These are phyloP conservation scores for Xanthorhoe designata DNA, from an alignment of 2,888 invertebrate genomes.

Conservation along the genomic window DNA sequence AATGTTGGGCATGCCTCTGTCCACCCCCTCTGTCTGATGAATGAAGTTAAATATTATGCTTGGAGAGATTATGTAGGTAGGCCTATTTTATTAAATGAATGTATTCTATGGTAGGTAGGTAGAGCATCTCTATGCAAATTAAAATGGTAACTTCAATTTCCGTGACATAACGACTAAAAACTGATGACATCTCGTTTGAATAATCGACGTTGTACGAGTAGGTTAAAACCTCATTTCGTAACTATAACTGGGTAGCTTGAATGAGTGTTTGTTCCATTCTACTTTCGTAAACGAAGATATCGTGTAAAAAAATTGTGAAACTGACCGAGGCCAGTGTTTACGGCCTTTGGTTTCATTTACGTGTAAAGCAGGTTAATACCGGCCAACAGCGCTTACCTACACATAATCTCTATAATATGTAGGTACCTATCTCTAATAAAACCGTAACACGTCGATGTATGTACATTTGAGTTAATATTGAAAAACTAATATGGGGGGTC, in stretches of 20 bases:
- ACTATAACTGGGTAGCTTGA: slow-evolving; percentile 53
- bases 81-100: background rate
- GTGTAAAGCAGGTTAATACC: slow-evolving; percentile 2
- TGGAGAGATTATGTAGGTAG: background rate
- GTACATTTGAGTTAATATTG: no score
- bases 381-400: background rate
- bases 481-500: no score
- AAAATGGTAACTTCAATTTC: background rate
- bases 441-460: no score
- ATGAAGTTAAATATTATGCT: no score
- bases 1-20: no score
- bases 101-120: background rate
- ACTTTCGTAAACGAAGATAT: slow-evolving; percentile 79
- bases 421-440: no score
- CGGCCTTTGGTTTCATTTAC: slow-evolving; percentile 34
- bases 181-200: background rate
- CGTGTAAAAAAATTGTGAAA: slow-evolving; percentile 73
- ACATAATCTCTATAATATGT: no score
- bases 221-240: slow-evolving; percentile 47
- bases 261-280: slow-evolving; percentile 64
- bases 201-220: background rate
- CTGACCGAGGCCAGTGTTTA: slow-evolving; percentile 58
- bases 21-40: no score
- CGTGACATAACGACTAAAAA: slow-evolving; percentile 2
- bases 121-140: background rate